Base-by-base conservation (phyloP, 2,113 vertebrate species). In the Platichthys stellatus region DNA sequence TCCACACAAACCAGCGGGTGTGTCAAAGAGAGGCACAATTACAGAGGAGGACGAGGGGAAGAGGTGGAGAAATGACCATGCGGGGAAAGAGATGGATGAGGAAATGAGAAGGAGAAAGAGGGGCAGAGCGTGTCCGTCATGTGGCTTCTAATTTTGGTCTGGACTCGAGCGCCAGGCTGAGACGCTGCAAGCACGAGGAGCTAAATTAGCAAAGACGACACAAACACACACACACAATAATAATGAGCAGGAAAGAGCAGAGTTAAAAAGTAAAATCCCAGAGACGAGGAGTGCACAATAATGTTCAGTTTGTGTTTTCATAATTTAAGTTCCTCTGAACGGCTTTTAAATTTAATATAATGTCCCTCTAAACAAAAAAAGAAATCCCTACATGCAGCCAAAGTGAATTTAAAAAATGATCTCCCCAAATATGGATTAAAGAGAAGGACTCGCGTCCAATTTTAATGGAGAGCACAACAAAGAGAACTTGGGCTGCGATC, bases 21-120 rank as follows among this genome's bases (percentile, higher is more conserved):
- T 89, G 88, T 93, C 91, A 93, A 90, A 91, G 87, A 81, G 73
- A 81, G 9, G 72, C 82, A 63, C 89, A 93, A 94, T 94, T 93
- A 93, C 78, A 94, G 92, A 89, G 80, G 92, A 88, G 85, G 43
- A 31, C 31, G 31, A 74, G 70, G 28, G 26, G 69, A 79, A 72
- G 60, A 88, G 69, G 78, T 75, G 75, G 77, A 82, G 74, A 78
- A 79, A 80, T 80, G 59, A 69, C 72, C 61, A 24, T 15, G 20
- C 40, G 3, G 40, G 11, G 57, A 64, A 12, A 31, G 14, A 59
- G 7, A 61, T 0, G 7, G 24, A 49, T 20, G 3, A 47, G 20
- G 20, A 56, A 6, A 54, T n/a, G 5, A 45, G 20, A 9, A 24
- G 26, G 43, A 23, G 54, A 35, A n/a, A 64, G 59, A 83, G 63